These are phyloP conservation scores for Pollenia labialis DNA, from an alignment of 2,888 invertebrate genomes.

Conservation along the genomic window DNA sequence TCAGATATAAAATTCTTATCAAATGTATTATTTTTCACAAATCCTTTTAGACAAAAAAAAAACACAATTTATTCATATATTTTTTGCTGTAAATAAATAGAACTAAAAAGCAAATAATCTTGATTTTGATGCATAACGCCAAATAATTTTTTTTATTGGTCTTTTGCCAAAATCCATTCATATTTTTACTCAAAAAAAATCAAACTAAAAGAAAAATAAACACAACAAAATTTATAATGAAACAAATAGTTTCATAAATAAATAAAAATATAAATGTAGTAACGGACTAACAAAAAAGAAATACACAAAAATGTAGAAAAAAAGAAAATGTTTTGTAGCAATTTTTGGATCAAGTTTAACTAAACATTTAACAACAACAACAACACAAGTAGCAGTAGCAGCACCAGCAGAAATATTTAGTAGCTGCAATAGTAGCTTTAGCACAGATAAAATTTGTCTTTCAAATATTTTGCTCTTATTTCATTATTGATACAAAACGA, in stretches of 20 bases:
- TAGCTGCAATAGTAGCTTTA: background rate
- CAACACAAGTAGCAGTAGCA: conserved; percentile 11
- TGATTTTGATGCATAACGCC: conserved; percentile 65
- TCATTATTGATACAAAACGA: conserved; percentile 33
- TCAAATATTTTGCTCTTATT: conserved; percentile 27
- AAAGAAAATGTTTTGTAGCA: conserved; percentile 17
- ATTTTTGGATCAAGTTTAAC: conserved; percentile 69
- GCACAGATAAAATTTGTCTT: conserved; percentile 30
- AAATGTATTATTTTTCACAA: conserved; percentile 12
- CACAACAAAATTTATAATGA: background rate
- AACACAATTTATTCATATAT: background rate
- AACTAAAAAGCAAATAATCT: conserved; percentile 54
- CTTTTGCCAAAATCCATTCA: conserved; percentile 62
- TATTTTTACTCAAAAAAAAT: conserved; percentile 18
- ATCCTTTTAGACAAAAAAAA: background rate
- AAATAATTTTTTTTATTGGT: conserved; percentile 68
- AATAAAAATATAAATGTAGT: conserved; percentile 37
- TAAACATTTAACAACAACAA: conserved; percentile 52
- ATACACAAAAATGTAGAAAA: background rate
- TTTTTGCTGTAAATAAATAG: conserved; percentile 10
- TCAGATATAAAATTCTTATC: background rate
- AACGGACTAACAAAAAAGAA: background rate
- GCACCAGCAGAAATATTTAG: background rate
- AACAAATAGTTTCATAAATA: conserved; percentile 54
- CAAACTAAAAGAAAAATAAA: background rate